Percentiles rank a stretch among this genome's conserved stretches.
These are phyloP conservation scores for Drosophila subsilvestris DNA, from an alignment of 2,888 invertebrate genomes.

Conservation along the genomic window DNA sequence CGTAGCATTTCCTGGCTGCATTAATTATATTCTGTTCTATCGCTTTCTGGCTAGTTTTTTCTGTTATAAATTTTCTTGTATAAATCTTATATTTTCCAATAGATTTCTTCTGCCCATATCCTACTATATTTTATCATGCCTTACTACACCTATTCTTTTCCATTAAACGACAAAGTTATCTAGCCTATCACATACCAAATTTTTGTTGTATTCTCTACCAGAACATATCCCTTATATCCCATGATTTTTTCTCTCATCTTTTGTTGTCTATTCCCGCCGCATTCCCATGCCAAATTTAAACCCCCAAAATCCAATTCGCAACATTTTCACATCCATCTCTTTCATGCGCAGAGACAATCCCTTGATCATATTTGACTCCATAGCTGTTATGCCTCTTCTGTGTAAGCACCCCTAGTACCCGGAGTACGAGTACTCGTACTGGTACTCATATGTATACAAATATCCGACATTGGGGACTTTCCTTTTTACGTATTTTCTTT, in stretches of 20 bases:
- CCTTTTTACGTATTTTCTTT: constrained; percentile 44
- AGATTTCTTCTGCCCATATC: not conserved
- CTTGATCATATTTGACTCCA: not conserved
- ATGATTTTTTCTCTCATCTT: not conserved
- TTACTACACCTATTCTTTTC: not conserved
- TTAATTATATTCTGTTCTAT: too few species aligned
- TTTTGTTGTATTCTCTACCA: not conserved
- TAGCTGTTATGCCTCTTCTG: not conserved
- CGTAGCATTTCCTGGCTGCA: too few species aligned
- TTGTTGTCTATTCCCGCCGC: not conserved
- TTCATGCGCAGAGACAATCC: not conserved
- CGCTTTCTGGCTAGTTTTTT: too few species aligned
- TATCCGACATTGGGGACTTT: constrained; percentile 58
- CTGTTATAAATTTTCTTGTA: not conserved
- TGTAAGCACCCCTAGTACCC: not conserved
- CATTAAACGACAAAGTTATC: too few species aligned
- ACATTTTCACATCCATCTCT: not conserved
- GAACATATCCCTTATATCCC: not conserved
- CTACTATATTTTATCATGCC: not conserved
- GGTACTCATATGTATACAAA: constrained; percentile 18
- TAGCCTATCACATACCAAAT: not conserved
- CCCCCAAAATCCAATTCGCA: not conserved
- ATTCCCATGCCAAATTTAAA: not conserved
- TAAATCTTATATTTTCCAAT: not conserved
- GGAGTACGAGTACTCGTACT: not conserved